These are phyloP conservation scores for Cynopterus brachyotis DNA, from an alignment of 2,113 vertebrate genomes.

Conservation along the genomic window DNA sequence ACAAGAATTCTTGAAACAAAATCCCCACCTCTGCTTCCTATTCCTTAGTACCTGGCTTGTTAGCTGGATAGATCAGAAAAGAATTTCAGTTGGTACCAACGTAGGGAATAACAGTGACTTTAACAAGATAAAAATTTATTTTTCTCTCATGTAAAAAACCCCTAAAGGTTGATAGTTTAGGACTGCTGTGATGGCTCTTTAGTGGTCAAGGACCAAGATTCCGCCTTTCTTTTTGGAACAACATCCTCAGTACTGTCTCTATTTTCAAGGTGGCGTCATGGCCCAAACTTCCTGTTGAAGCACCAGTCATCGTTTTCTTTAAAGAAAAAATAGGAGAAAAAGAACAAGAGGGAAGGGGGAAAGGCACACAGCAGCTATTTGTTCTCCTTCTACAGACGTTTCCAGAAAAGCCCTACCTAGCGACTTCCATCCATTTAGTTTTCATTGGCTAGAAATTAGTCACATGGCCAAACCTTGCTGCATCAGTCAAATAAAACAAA, in stretches of 20 bases:
- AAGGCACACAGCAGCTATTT: background rate
- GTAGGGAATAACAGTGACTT: background rate
- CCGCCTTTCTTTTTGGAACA: background rate
- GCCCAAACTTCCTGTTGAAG: background rate
- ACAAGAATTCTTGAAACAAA: conserved; percentile 26
- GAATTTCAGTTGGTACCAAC: background rate
- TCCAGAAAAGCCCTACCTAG: background rate
- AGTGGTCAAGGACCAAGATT: background rate
- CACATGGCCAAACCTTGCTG: background rate
- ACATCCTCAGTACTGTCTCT: background rate
- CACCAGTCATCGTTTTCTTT: background rate
- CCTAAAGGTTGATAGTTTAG: background rate
- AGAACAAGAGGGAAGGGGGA: accelerated
- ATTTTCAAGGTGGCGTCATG: background rate
- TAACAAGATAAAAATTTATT: background rate
- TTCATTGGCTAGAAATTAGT: background rate
- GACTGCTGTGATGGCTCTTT: background rate
- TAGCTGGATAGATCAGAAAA: background rate
- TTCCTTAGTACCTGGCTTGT: background rate
- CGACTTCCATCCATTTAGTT: background rate
- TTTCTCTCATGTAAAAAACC: background rate
- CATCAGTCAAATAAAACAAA: background rate
- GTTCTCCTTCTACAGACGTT: background rate
- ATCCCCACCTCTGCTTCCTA: background rate
- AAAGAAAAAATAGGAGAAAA: background rate